phyloP scores from a whole-genome alignment of 2,888 invertebrate genomes.

The Epirrhoe tristata region DNA sequence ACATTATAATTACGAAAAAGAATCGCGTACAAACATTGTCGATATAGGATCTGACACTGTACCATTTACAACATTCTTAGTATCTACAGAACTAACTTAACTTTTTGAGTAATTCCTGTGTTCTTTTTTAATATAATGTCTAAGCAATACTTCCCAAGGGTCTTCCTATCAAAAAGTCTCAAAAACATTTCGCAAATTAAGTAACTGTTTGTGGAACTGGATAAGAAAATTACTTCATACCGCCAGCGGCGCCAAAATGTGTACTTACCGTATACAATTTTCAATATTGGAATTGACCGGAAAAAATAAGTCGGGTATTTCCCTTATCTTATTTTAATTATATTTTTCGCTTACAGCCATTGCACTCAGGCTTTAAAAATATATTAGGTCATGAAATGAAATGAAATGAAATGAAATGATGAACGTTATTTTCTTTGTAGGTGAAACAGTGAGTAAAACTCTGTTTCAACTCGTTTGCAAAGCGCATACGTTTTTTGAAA shows the following conservation, averaged over 20 bases:
- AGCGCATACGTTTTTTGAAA: too few species aligned
- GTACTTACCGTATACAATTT: constrained; percentile 37
- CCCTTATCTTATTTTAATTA: constrained; percentile 2
- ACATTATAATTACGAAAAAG: too few species aligned
- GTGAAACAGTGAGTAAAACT: too few species aligned
- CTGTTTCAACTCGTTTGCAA: too few species aligned
- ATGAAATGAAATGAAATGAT: too few species aligned
- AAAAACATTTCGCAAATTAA: background rate
- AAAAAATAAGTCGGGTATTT: constrained; percentile 4
- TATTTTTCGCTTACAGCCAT: background rate
- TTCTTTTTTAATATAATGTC: too few species aligned
- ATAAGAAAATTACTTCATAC: constrained; percentile 14
- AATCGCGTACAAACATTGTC: too few species aligned
- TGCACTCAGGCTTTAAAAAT: background rate
- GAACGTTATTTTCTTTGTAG: background rate
- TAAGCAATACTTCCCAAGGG: too few species aligned
- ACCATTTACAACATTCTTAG: too few species aligned
- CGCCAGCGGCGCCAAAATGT: background rate
- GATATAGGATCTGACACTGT: too few species aligned
- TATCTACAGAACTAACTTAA: too few species aligned
- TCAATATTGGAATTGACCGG: constrained; percentile 40
- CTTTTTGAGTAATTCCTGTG: too few species aligned
- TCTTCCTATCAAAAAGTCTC: background rate
- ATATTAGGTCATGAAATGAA: background rate
- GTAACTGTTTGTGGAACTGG: background rate